A percentile compares a stretch with the other conserved stretches of the same genome.
Conservation (phyloP, 2,797 vertebrate genomes). For the Leptatherina wallacei region DNA sequence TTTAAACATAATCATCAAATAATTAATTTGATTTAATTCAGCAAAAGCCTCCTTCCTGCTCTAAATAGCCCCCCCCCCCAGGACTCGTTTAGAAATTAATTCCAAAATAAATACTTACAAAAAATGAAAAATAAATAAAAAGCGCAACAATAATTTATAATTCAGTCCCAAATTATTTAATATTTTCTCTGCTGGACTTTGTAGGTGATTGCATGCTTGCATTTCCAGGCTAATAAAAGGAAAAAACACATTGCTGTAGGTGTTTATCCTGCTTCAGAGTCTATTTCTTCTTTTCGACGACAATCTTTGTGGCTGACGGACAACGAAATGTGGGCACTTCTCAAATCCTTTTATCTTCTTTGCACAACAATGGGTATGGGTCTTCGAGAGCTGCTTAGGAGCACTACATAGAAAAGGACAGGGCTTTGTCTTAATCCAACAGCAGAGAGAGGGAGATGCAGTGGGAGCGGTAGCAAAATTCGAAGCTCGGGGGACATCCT, state of each 20-base stretch:
- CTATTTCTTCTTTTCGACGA: conserved; percentile 36
- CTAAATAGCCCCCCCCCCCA: not conserved
- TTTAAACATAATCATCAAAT: not conserved
- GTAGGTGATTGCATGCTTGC: too few relatives aligned
- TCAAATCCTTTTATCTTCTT: conserved; percentile 67
- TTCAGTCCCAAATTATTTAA: not conserved
- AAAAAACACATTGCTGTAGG: too few relatives aligned
- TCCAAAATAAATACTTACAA: too few relatives aligned
- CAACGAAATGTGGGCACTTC: conserved; percentile 25
- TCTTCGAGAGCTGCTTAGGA: conserved; percentile 37
- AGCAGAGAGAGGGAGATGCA: conserved; percentile 30
- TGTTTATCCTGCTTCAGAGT: conserved; percentile 5
- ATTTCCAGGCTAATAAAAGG: too few relatives aligned
- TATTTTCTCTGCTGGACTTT: not conserved
- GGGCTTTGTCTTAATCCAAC: conserved; percentile 45
- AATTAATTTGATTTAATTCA: not conserved
- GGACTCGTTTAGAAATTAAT: too few relatives aligned
- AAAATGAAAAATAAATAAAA: not conserved
- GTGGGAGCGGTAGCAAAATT: conserved; percentile 30
- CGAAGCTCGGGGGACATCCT: conserved; percentile 47
- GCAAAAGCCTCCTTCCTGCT: not conserved
- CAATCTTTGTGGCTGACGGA: conserved; percentile 38
- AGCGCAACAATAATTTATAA: not conserved
- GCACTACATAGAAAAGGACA: conserved; percentile 38
- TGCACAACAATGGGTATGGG: conserved; percentile 49